Percentiles rank a stretch among this genome's conserved stretches.
phyloP scores from a whole-genome alignment of 2,113 vertebrate species.

The Ictalurus punctatus region DNA sequence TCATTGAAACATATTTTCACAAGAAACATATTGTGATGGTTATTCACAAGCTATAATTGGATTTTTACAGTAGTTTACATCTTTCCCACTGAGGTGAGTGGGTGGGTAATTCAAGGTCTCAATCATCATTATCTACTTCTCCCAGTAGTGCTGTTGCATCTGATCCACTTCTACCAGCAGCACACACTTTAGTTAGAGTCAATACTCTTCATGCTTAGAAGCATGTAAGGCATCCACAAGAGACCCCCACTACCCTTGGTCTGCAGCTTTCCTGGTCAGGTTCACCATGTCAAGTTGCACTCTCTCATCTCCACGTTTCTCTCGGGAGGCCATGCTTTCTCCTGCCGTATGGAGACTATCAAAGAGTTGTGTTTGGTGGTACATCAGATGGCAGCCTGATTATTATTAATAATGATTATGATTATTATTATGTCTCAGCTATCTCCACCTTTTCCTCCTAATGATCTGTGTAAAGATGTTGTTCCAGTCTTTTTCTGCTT shows the following conservation, averaged over 20 bases:
- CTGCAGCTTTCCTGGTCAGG: background rate
- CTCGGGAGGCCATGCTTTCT: background rate
- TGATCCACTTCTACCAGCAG: background rate
- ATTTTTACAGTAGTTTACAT: background rate
- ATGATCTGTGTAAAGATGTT: background rate
- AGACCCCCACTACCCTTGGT: background rate
- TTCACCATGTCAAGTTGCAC: background rate
- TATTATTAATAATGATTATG: background rate
- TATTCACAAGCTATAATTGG: background rate
- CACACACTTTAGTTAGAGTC: background rate
- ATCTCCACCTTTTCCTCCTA: background rate
- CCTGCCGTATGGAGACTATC: background rate
- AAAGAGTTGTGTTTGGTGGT: background rate
- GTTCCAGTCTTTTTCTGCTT: background rate
- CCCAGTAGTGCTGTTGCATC: background rate
- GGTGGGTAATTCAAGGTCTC: background rate
- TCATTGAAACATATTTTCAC: background rate
- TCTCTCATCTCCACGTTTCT: background rate
- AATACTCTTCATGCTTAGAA: background rate
- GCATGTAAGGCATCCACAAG: background rate
- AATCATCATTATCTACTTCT: background rate
- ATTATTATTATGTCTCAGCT: background rate
- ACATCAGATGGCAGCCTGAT: background rate
- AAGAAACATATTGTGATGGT: background rate
- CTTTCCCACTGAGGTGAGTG: background rate